A percentile compares a stretch with the other conserved stretches of the same genome.
phyloP scores from a whole-genome alignment of 2,113 vertebrate genomes.

The Laterallus jamaicensis region DNA sequence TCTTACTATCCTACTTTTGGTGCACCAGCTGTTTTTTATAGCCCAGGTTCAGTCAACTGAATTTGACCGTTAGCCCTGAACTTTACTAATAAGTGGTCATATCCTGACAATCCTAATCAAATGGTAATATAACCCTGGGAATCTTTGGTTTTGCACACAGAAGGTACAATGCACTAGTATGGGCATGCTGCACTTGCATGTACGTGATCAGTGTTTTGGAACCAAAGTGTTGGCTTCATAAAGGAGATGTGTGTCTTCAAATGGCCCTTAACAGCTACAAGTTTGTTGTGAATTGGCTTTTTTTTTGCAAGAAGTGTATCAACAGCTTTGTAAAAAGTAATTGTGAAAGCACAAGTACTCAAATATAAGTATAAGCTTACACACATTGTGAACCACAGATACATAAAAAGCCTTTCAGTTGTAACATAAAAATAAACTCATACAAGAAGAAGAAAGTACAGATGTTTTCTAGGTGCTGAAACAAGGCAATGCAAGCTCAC shows the following conservation, averaged over 20 bases:
- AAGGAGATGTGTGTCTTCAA: neutral
- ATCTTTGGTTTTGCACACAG: rapidly evolving
- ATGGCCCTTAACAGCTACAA: neutral
- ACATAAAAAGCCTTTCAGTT: neutral
- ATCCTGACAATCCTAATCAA: neutral
- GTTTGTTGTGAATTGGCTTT: neutral
- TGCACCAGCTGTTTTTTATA: neutral
- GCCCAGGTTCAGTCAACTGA: neutral
- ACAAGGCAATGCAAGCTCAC: neutral
- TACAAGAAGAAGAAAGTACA: neutral
- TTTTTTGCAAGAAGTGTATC: neutral
- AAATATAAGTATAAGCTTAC: neutral
- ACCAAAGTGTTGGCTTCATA: neutral
- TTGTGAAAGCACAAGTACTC: neutral
- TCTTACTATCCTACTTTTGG: neutral
- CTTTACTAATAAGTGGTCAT: neutral
- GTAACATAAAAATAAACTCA: neutral
- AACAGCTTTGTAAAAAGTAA: neutral
- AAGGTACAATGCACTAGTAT: neutral
- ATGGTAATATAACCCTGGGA: neutral
- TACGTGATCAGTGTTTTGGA: rapidly evolving
- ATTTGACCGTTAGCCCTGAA: neutral
- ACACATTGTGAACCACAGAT: neutral
- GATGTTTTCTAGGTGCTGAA: neutral
- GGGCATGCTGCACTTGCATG: too few relatives aligned